Percentiles rank a stretch among this genome's conserved stretches.
These are phyloP conservation scores for Heliothis subflexa DNA, from an alignment of 1,140 invertebrate genomes.

Conservation along the genomic window DNA sequence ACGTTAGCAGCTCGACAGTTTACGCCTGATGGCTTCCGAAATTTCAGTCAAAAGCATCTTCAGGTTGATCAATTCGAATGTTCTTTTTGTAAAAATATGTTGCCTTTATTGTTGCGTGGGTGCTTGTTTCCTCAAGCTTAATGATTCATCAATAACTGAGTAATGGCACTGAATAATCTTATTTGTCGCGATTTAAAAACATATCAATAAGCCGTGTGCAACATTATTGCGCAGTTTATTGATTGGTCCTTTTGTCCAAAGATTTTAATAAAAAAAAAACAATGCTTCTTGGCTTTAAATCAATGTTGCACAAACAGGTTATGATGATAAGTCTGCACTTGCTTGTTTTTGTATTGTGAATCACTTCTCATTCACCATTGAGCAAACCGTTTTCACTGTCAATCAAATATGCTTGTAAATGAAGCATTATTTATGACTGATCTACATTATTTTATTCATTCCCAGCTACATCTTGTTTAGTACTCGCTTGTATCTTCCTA, in stretches of 20 bases:
- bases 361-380: background rate
- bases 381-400: background rate
- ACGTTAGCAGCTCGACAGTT: background rate
- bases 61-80: background rate
- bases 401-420: background rate
- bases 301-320: background rate
- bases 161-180: constrained; percentile 32
- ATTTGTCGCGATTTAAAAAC: constrained; percentile 2
- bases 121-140: constrained; percentile 7
- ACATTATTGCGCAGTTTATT: background rate
- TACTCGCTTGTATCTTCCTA: too few relatives aligned
- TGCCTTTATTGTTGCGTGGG: constrained; percentile 15
- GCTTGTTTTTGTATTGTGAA: background rate
- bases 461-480: too few relatives aligned
- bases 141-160: constrained; percentile 40
- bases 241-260: background rate
- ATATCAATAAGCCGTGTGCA: background rate
- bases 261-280: background rate
- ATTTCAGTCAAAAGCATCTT: background rate
- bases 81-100: background rate
- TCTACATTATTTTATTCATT: too few relatives aligned
- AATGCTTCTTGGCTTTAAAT: background rate
- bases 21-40: constrained; percentile 8
- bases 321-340: background rate
- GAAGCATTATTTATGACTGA: too few relatives aligned